Evolutionary conservation across 2,113 vertebrate genomes (phyloP).

Genomic region (Myodes glareolus): DNA sequence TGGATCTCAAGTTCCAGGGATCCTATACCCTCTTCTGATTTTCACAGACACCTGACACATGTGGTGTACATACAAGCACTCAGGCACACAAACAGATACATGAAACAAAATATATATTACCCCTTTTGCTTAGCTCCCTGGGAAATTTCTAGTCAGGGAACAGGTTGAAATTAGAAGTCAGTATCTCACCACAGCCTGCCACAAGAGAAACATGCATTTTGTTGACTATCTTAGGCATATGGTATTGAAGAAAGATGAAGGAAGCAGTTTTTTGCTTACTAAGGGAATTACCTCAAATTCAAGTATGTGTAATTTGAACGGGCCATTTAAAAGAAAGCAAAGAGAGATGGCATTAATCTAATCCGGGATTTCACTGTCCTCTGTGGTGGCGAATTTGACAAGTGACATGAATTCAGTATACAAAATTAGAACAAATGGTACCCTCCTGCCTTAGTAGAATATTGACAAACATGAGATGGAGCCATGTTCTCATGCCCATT

Average conservation of each 20-base stretch:
- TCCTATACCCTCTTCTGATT: neutral
- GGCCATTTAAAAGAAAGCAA: neutral
- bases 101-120: neutral
- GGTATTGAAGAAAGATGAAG: neutral
- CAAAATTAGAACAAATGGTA: neutral
- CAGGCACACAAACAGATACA: neutral
- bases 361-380: neutral
- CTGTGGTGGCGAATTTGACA: neutral
- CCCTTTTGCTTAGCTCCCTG: neutral
- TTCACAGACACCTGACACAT: neutral
- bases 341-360: neutral
- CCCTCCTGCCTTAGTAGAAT: neutral
- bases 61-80: neutral
- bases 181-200: neutral
- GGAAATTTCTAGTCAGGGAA: neutral
- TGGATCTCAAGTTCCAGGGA: neutral
- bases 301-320: neutral
- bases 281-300: neutral
- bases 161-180: neutral
- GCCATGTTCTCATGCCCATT: neutral
- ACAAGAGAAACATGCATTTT: neutral
- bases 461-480: neutral
- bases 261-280: neutral
- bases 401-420: neutral
- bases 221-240: neutral